A percentile compares a stretch with the other conserved stretches of the same genome.
phyloP scores from a whole-genome alignment of 2,113 vertebrate species.

The Gnathonemus echidnorhynchus region DNA sequence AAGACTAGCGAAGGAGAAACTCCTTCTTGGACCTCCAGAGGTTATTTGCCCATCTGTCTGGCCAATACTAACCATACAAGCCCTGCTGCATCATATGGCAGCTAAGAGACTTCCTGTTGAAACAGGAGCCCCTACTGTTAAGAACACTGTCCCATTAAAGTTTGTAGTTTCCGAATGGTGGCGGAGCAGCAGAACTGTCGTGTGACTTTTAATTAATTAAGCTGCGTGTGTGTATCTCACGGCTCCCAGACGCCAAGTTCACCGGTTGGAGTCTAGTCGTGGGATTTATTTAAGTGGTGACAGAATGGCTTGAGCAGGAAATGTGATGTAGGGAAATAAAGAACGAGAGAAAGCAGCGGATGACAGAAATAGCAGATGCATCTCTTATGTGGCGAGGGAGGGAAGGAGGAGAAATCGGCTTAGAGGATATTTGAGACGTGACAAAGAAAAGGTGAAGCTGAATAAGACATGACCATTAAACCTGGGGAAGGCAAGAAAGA shows the following conservation, averaged over 20 bases:
- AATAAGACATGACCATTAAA: neutral
- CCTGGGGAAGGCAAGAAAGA: neutral
- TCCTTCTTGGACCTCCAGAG: neutral
- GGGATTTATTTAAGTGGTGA: neutral
- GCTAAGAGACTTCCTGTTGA: neutral
- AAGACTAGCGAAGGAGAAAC: neutral
- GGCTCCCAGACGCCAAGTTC: neutral
- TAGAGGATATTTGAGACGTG: neutral
- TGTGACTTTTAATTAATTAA: neutral
- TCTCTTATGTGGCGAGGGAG: neutral
- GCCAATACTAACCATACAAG: neutral
- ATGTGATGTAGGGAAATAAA: neutral
- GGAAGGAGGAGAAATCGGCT: neutral
- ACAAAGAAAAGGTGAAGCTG: constrained; percentile 5
- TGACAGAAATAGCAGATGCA: neutral
- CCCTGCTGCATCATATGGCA: neutral
- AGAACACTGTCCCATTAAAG: neutral
- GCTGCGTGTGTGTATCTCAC: neutral
- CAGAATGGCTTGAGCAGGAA: neutral
- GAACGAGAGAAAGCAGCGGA: neutral
- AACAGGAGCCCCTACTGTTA: neutral
- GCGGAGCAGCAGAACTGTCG: neutral
- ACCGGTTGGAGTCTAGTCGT: neutral
- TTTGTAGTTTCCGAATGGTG: neutral
- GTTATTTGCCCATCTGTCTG: neutral